Evolutionary conservation across 2,888 invertebrate species (phyloP).

Genomic region (Calameuta idolon): DNA sequence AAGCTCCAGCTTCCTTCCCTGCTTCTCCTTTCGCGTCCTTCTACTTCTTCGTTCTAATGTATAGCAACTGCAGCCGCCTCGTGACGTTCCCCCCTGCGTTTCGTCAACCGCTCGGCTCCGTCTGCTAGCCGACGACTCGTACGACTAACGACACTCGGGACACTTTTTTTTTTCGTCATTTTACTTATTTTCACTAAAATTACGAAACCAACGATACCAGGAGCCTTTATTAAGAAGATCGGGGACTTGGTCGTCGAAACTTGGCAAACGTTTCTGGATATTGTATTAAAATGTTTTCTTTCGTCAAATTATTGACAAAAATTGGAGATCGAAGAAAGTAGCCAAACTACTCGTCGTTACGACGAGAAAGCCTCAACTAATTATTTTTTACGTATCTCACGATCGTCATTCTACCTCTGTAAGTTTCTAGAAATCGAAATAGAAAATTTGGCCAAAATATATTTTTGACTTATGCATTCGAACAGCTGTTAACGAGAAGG

Average conservation of each 20-base stretch:
- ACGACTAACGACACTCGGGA: not conserved
- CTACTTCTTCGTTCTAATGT: constrained; percentile 27
- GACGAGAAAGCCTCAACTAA: not conserved
- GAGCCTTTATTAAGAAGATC: not conserved
- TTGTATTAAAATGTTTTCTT: not conserved
- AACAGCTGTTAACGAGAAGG: not conserved
- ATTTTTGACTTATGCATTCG: not conserved
- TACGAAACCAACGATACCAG: not conserved
- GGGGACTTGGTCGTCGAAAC: not conserved
- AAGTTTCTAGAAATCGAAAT: not conserved
- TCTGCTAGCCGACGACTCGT: not conserved
- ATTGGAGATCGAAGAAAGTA: not conserved
- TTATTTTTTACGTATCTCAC: not conserved
- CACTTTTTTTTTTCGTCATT: not conserved
- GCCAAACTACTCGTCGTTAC: not conserved
- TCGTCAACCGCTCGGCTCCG: not conserved
- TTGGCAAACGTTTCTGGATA: not conserved
- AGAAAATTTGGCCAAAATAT: not conserved
- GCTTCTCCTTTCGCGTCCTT: constrained; percentile 27
- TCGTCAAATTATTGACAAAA: not conserved
- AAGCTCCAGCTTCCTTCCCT: constrained; percentile 20
- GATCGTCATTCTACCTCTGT: not conserved
- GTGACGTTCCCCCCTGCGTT: not conserved
- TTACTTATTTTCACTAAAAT: not conserved
- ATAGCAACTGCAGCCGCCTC: not conserved